Percentiles rank a stretch among this genome's conserved stretches.
These are phyloP conservation scores for Stenotaenia linearis DNA, from an alignment of 2,888 invertebrate genomes.

Conservation along the genomic window DNA sequence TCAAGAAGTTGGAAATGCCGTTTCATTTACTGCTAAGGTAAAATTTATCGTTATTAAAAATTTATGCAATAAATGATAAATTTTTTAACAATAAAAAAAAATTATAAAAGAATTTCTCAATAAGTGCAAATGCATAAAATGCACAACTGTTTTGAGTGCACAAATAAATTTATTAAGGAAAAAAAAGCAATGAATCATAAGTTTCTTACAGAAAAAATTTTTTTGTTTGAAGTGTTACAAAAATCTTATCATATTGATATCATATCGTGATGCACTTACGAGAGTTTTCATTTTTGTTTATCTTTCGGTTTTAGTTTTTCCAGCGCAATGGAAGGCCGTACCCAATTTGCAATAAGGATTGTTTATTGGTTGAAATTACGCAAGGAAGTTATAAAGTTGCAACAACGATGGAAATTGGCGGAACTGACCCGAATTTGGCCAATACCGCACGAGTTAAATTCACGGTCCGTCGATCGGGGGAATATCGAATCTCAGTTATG, in stretches of 20 bases:
- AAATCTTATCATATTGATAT: no score
- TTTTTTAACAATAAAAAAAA: no score
- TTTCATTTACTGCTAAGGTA: slow-evolving; percentile 77
- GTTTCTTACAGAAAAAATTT: no score
- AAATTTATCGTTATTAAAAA: slow-evolving; percentile 35
- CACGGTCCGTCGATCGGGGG: slow-evolving; percentile 83
- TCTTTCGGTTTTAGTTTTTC: slow-evolving; percentile 59
- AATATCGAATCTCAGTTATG: slow-evolving; percentile 77
- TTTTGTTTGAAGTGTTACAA: no score
- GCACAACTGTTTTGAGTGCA: no score
- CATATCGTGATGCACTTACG: background rate
- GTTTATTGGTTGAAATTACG: slow-evolving; percentile 77
- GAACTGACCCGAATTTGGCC: slow-evolving; percentile 74
- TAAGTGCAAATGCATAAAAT: no score
- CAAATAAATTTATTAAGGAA: no score
- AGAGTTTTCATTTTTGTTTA: slow-evolving; percentile 27
- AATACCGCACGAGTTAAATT: slow-evolving; percentile 85
- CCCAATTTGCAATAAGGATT: slow-evolving; percentile 88
- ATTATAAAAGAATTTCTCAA: no score
- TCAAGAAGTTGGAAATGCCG: slow-evolving; percentile 79
- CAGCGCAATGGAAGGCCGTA: slow-evolving; percentile 91
- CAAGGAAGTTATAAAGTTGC: slow-evolving; percentile 76
- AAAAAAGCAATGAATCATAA: no score
- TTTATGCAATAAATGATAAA: no score
- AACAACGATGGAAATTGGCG: slow-evolving; percentile 78